These are phyloP conservation scores for Rhamnusium bicolor DNA, from an alignment of 2,888 invertebrate genomes.

Conservation along the genomic window DNA sequence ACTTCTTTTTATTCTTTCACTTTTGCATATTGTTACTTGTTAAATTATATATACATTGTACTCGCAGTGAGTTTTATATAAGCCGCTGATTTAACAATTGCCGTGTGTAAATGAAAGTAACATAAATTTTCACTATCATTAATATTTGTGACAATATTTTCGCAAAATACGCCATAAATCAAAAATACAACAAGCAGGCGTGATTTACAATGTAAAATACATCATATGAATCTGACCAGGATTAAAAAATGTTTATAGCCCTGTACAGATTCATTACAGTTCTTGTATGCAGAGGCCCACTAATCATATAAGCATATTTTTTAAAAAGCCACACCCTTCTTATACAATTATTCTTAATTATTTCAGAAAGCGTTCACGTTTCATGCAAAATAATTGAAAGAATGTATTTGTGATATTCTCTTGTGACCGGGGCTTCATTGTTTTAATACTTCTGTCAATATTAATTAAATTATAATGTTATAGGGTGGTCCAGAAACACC, in stretches of 20 bases:
- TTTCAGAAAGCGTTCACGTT: neutral
- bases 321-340: conserved; percentile 13
- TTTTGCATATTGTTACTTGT: conserved; percentile 14
- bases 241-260: conserved; percentile 28
- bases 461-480: no score
- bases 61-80: conserved; percentile 18
- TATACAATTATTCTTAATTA: conserved; percentile 11
- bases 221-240: conserved; percentile 40
- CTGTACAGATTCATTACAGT: conserved; percentile 19
- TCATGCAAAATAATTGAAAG: neutral
- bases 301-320: conserved; percentile 7
- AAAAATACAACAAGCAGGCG: conserved; percentile 51
- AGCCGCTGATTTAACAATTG: conserved; percentile 46
- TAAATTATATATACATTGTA: conserved; percentile 33
- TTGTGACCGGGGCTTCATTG: no score
- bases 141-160: conserved; percentile 52
- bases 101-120: conserved; percentile 43
- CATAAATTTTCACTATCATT: conserved; percentile 52
- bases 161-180: conserved; percentile 54
- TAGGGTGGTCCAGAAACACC: no score
- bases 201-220: conserved; percentile 49
- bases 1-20: conserved; percentile 7
- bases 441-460: no score
- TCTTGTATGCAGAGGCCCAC: conserved; percentile 23
- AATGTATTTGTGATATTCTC: neutral